These are phyloP conservation scores for Amphiprion ocellaris DNA, from an alignment of 2,113 vertebrate species.

Conservation along the genomic window DNA sequence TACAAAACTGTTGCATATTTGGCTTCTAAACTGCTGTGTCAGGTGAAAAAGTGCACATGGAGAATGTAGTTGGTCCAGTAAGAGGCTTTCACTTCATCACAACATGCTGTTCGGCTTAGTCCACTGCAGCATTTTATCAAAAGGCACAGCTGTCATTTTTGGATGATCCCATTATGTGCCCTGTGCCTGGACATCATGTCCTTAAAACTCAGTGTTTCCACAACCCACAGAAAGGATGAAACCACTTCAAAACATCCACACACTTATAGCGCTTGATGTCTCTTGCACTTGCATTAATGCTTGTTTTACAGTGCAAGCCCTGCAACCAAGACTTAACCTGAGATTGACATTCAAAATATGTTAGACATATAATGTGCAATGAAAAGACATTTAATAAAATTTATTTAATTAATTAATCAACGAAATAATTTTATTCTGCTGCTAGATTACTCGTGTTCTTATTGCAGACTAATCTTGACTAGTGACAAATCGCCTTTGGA, in stretches of 20 bases:
- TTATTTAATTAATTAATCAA: background rate
- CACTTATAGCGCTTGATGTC: background rate
- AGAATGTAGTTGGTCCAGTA: slow-evolving; percentile 32
- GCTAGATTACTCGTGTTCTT: slow-evolving; percentile 8
- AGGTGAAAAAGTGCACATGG: slow-evolving; percentile 45
- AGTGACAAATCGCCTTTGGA: slow-evolving; percentile 7
- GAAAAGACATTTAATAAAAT: slow-evolving; percentile 8
- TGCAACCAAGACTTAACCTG: background rate
- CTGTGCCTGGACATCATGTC: slow-evolving; percentile 10
- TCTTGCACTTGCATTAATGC: background rate
- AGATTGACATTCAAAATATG: slow-evolving; percentile 1
- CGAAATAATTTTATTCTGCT: slow-evolving; percentile 1
- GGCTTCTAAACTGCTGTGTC: slow-evolving; percentile 38
- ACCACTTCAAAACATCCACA: slow-evolving; percentile 1
- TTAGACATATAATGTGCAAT: background rate
- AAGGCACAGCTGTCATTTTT: slow-evolving; percentile 56
- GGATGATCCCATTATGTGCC: slow-evolving; percentile 39
- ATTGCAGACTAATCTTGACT: background rate
- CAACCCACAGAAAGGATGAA: background rate
- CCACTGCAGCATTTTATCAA: slow-evolving; percentile 54
- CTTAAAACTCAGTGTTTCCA: slow-evolving; percentile 13
- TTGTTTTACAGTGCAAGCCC: background rate
- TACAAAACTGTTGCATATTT: slow-evolving; percentile 14
- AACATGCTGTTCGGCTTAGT: slow-evolving; percentile 57
- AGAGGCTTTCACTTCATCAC: slow-evolving; percentile 63